Percentiles rank a stretch among this genome's conserved stretches.
Evolutionary conservation across 2,113 vertebrate genomes (phyloP).

Genomic region (Speoplatyrhinus poulsoni): DNA sequence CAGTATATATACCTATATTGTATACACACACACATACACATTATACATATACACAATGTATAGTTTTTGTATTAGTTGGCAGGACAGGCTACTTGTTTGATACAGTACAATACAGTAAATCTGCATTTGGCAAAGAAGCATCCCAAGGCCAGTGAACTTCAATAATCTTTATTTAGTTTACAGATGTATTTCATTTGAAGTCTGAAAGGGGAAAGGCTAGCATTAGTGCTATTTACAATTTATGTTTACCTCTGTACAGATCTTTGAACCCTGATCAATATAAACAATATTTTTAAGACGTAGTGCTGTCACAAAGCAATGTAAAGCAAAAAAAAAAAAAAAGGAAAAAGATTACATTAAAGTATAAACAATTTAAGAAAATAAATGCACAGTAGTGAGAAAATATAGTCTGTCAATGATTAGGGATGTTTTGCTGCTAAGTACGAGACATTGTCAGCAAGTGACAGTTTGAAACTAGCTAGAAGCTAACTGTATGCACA

Average conservation of each 20-base stretch:
- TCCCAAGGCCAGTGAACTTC: slow-evolving; percentile 79
- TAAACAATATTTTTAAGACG: slow-evolving; percentile 92
- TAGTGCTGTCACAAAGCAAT: slow-evolving; percentile 90
- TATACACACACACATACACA: no score
- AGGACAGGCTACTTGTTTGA: no score
- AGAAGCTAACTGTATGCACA: slow-evolving; percentile 87
- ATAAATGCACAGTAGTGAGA: slow-evolving; percentile 68
- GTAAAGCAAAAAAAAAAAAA: slow-evolving; percentile 84
- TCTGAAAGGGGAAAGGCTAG: slow-evolving; percentile 86
- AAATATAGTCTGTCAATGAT: slow-evolving; percentile 71
- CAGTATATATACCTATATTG: no score
- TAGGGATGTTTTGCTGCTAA: slow-evolving; percentile 74
- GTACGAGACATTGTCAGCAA: slow-evolving; percentile 85
- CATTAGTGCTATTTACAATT: slow-evolving; percentile 98
- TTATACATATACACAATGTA: no score
- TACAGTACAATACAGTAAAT: neutral
- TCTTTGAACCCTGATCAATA: slow-evolving; percentile 93
- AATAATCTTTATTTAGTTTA: slow-evolving; percentile 95
- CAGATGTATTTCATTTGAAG: slow-evolving; percentile 92
- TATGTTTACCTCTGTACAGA: slow-evolving; percentile 92
- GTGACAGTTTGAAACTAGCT: slow-evolving; percentile 84
- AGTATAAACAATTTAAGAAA: slow-evolving; percentile 80
- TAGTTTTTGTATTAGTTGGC: no score
- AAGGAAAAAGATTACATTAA: slow-evolving; percentile 81
- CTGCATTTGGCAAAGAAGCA: neutral